Base-by-base conservation (phyloP, 2,797 vertebrate species). In the Sebastes matsubarae region DNA sequence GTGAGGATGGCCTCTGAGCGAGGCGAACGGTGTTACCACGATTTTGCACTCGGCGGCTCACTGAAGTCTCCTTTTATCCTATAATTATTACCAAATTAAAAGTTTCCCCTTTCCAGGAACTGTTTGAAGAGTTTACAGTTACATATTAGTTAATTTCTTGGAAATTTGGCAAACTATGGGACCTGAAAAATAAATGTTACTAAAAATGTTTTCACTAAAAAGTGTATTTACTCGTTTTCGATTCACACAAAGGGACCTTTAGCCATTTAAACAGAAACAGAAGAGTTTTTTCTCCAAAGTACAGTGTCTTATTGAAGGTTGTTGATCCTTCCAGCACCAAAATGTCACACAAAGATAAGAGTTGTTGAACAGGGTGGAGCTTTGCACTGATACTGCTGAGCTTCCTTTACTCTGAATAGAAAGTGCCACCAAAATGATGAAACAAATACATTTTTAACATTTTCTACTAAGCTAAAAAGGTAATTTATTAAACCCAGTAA, bases 181-280 rank as follows among this genome's bases (percentile, higher is more conserved):
- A 68, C 71, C 71, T 82, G 66, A 75, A 34, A 58, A 84, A 67
- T 20, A 18, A 72, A 46, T 38, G 9, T 79, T 18, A 34, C 55
- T 80, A 1, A 25, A 63, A 64, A 68, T 25, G 36, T 81, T 52
- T 32, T 71, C 27, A 66, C 9, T 65, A 12, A 25, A 24, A 72
- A 54, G 27, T n/a, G 10, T 16, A 18, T 59, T 24, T 8, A 16
- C 24, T 55, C 2, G 1, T 68, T 59, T 70, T 60, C 14, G 1
- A 5, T 25, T 73, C 14, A 52, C 34, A 30, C 38, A 61, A 82
- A 79, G n/a, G 63, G 73, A 84, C 14, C n/a, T 68, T 52, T 27
- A 71, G 72, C 46, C 69, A 72, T 83, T 70, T 32, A 2, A 32
- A 50, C 29, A 66, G 22, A 32, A 18, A 12, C 22, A 11, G 22